These are phyloP conservation scores for Stichopus chloronotus DNA, from an alignment of 35 echinoderm and acorn worm species.

Conservation along the genomic window DNA sequence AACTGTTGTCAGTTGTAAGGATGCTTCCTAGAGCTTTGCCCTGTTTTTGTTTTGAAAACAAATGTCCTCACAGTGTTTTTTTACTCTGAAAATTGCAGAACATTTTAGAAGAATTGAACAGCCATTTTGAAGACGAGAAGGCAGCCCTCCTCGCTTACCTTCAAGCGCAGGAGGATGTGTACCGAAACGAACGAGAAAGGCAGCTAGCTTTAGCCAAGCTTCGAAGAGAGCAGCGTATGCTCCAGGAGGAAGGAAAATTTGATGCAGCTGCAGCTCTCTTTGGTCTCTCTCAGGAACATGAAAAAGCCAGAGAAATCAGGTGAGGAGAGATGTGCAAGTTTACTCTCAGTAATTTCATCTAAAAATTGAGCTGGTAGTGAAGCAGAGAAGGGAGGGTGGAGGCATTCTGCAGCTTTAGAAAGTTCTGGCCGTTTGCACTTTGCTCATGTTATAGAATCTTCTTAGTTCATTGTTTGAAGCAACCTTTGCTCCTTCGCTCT, in stretches of 20 bases:
- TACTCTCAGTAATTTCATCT: not conserved
- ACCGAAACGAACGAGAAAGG: constrained; percentile 74
- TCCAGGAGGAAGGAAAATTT: constrained; percentile 90
- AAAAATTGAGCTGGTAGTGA: not conserved
- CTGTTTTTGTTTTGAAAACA: too few relatives aligned
- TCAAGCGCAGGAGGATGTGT: constrained; percentile 62
- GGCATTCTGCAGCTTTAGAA: too few relatives aligned
- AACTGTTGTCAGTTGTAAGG: too few relatives aligned
- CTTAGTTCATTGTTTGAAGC: too few relatives aligned
- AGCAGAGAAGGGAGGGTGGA: not conserved
- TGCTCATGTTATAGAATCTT: too few relatives aligned
- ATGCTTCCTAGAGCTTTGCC: too few relatives aligned
- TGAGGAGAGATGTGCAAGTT: not conserved
- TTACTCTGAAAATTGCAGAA: constrained; percentile 51
- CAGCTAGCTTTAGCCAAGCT: constrained; percentile 90
- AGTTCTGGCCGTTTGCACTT: too few relatives aligned
- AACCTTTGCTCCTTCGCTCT: too few relatives aligned
- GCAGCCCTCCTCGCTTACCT: constrained; percentile 82
- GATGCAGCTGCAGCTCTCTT: constrained; percentile 85
- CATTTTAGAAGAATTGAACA: constrained; percentile 82
- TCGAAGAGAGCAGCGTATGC: constrained; percentile 76
- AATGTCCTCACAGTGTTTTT: too few relatives aligned
- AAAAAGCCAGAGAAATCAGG: constrained; percentile 72
- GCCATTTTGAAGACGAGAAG: constrained; percentile 97
- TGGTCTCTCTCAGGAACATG: constrained; percentile 86